Evolutionary conservation across 2,797 vertebrate genomes (phyloP).

Genomic region (Scomberomorus guttatus): DNA sequence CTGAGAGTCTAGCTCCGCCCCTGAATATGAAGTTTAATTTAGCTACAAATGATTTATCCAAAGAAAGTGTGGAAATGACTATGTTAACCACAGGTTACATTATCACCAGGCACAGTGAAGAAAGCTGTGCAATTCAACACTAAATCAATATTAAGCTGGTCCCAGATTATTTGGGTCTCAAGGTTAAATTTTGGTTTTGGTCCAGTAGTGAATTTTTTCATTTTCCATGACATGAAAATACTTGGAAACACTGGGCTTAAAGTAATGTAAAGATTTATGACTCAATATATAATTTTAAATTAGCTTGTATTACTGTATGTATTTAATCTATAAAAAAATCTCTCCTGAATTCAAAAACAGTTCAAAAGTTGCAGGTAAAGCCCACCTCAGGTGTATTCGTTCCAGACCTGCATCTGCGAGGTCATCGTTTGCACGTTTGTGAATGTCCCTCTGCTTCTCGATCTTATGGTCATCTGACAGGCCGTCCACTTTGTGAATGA

Average conservation of each 20-base stretch:
- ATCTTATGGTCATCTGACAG: slow-evolving; percentile 99
- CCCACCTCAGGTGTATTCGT: slow-evolving; percentile 85
- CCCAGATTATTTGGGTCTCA: neutral
- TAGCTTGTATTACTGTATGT: neutral
- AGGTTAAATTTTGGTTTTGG: neutral
- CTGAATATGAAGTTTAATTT: neutral
- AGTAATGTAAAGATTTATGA: neutral
- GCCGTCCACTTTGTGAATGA: slow-evolving; percentile 99
- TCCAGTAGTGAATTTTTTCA: neutral
- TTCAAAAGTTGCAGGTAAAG: neutral
- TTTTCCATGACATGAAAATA: neutral
- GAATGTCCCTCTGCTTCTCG: slow-evolving; percentile 99
- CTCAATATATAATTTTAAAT: neutral
- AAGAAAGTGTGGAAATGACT: neutral
- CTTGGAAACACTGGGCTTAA: neutral
- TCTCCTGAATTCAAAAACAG: neutral
- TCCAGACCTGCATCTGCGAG: slow-evolving; percentile 97
- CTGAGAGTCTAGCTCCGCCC: too few species aligned
- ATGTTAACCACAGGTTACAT: neutral
- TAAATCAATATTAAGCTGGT: neutral
- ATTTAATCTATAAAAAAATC: neutral
- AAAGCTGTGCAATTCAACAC: neutral
- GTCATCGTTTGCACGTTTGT: slow-evolving; percentile 98
- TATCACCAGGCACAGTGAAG: neutral
- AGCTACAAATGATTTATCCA: neutral